Conservation (phyloP, 1,140 invertebrate genomes). For the Drosophila navojoa region DNA sequence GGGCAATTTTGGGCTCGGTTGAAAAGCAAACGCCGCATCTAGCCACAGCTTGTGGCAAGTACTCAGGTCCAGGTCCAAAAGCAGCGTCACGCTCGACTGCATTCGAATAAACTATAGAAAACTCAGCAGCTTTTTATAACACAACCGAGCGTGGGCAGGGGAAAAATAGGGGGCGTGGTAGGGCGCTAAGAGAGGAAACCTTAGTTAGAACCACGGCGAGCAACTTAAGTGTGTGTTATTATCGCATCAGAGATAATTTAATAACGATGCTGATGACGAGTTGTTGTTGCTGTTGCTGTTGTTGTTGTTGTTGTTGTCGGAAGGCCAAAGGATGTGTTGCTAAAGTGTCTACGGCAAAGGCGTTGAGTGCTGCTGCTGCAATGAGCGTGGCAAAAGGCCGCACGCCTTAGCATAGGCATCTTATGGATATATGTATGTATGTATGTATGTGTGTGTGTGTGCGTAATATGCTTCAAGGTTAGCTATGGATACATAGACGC, state of each 20-base stretch:
- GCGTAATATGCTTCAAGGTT: constrained; percentile 33
- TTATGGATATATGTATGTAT: background rate
- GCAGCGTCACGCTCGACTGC: constrained; percentile 69
- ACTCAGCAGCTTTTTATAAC: constrained; percentile 79
- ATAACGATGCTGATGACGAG: constrained; percentile 64
- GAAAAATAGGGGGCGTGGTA: too few relatives aligned
- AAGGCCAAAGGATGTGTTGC: constrained; percentile 74
- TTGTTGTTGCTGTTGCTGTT: constrained; percentile 27
- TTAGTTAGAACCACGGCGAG: constrained; percentile 34
- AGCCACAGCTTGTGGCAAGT: constrained; percentile 41
- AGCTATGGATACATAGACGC: background rate
- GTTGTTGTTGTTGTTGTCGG: constrained; percentile 17
- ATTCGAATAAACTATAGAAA: constrained; percentile 81
- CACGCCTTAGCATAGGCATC: constrained; percentile 12
- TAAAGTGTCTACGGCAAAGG: constrained; percentile 71
- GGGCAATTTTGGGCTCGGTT: constrained; percentile 4
- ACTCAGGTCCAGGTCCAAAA: constrained; percentile 65
- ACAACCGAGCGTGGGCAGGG: too few relatives aligned
- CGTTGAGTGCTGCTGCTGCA: constrained; percentile 57
- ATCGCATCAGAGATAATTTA: constrained; percentile 81
- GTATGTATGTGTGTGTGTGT: background rate
- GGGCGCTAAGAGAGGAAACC: background rate
- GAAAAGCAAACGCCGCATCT: constrained; percentile 45
- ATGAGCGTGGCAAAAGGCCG: constrained; percentile 35
- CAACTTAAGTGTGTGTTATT: constrained; percentile 76